Percentiles rank a stretch among this genome's conserved stretches.
Evolutionary conservation across 2,113 vertebrate species (phyloP).

Genomic region (Pipa parva): DNA sequence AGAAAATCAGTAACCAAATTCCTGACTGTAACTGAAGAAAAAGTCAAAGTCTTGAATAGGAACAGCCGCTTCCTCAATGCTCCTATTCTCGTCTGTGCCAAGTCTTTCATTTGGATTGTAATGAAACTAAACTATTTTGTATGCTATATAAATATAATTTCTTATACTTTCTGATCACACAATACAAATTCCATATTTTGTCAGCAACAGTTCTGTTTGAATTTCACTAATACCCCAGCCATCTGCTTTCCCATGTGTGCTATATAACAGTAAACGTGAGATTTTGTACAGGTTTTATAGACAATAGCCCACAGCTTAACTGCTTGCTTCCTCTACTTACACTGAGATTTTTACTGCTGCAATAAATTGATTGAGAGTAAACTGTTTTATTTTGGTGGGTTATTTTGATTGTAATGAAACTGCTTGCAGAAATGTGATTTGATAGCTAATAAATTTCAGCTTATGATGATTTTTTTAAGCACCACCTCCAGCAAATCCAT

Average conservation of each 20-base stretch:
- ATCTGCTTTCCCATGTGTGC: conserved; percentile 59
- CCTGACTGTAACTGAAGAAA: neutral
- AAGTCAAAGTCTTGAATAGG: neutral
- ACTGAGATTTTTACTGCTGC: conserved; percentile 57
- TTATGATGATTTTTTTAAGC: conserved; percentile 48
- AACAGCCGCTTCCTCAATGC: conserved; percentile 2
- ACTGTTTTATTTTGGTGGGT: conserved; percentile 57
- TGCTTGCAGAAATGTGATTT: conserved; percentile 54
- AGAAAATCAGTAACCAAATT: neutral
- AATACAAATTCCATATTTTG: conserved; percentile 57
- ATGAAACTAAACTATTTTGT: conserved; percentile 36
- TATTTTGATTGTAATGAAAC: conserved; percentile 59
- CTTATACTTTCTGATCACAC: conserved; percentile 53
- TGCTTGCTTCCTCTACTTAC: conserved; percentile 46
- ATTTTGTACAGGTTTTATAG: conserved; percentile 56
- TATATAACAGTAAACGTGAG: conserved; percentile 50
- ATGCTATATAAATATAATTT: conserved; percentile 51
- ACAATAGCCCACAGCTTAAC: conserved; percentile 46
- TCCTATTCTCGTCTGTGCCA: conserved; percentile 7
- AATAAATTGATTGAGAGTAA: conserved; percentile 63
- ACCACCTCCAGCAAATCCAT: conserved; percentile 49
- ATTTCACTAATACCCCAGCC: conserved; percentile 58
- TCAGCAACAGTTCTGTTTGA: conserved; percentile 59
- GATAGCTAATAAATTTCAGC: conserved; percentile 53
- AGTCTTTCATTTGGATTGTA: neutral